Conservation (phyloP, 35 echinoderm and acorn worm species). For the Apostichopus japonicus region DNA sequence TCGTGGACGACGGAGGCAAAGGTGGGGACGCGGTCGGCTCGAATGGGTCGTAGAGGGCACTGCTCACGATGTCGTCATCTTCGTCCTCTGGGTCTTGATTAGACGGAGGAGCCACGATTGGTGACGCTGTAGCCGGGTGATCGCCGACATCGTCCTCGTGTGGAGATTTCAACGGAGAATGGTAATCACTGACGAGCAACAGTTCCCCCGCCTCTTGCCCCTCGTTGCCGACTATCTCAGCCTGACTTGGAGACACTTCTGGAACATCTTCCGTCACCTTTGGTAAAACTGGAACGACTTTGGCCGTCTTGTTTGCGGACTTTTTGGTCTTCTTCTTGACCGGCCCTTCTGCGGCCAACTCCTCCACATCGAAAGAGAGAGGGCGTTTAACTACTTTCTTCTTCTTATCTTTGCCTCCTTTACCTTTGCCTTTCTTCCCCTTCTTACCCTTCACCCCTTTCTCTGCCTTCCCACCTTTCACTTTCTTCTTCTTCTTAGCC, state of each 20-base stretch:
- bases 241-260: neutral
- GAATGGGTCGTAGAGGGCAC: constrained; percentile 84
- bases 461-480: constrained; percentile 46
- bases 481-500: constrained; percentile 68
- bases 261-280: neutral
- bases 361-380: constrained; percentile 53
- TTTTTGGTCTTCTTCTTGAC: constrained; percentile 27
- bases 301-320: neutral
- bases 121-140: neutral
- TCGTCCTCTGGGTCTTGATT: neutral
- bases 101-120: neutral
- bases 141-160: neutral
- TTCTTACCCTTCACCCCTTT: constrained; percentile 55
- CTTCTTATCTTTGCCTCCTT: constrained; percentile 50
- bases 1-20: constrained; percentile 3
- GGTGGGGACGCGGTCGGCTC: constrained; percentile 85
- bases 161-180: constrained; percentile 48
- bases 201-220: neutral
- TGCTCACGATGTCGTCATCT: neutral
- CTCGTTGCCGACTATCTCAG: constrained; percentile 1
- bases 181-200: constrained; percentile 52
- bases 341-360: neutral
- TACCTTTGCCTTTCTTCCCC: constrained; percentile 56
- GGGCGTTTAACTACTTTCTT: constrained; percentile 31
- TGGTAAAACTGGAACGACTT: neutral